Evolutionary conservation across 1,140 invertebrate species (phyloP), one percentile per base, ranked within the genome.

Genomic region (Drosophila ficusphila): DNA sequence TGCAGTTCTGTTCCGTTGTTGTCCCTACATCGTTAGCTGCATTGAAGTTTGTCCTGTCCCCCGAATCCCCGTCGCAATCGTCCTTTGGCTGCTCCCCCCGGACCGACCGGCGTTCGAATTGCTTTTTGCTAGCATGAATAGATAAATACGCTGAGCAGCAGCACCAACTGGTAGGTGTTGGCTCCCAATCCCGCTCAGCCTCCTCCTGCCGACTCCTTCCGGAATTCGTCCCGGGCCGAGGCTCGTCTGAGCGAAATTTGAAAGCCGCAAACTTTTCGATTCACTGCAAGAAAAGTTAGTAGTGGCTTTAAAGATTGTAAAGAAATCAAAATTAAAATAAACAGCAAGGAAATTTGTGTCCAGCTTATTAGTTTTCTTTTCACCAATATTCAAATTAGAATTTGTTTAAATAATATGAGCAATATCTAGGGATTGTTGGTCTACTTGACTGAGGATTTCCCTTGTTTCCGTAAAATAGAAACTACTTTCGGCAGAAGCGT

Each of bases 81-180:
- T 12, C 36, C 44, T 31, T 18, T 16, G 18, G 44, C 46, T 39
- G 34, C 33, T 44, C 21, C 34, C 36, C 36, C 53, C 39, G 2
- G 44, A 23, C 14, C 67, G n/a, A n/a, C n/a, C 46, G 25, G 47
- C 39, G 42, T 74, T 47, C 61, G 82, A 81, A 88, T 88, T 81
- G 77, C 74, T 82, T 86, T 88, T 82, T 82, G 69, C 42, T 78
- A 82, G 82, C 82, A 88, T 86, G 82, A 86, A 86, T 86, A 86
- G 82, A 86, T 86, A 86, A 86, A 86, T 86, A 88, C 74, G 77
- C 67, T 62, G 76, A 78, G 69, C 36, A 67, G 69, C 29, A 67
- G 56, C 68, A 56, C 42, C 51, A 58, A 68, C 34, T 42, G 57
- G 54, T 53, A 69, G 68, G 77, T 73, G 79, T 74, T 53, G 74